phyloP scores from a whole-genome alignment of 2,797 vertebrate genomes.

The Benthosema pterotum region DNA sequence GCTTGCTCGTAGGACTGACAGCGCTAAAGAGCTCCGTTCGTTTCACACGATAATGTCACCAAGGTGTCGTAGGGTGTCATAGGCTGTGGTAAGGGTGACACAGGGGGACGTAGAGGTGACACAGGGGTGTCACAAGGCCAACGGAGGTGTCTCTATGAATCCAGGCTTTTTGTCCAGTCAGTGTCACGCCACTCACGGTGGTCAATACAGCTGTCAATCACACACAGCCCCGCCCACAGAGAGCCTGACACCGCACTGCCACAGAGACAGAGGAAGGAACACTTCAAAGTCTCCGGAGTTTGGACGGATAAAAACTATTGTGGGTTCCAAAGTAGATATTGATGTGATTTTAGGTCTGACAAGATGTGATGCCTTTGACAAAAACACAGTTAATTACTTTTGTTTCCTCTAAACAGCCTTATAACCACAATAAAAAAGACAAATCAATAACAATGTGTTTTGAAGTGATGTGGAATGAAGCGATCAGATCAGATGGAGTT shows the following conservation, averaged over 20 bases:
- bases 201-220: constrained; percentile 74
- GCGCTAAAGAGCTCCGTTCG: constrained; percentile 39
- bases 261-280: too few relatives aligned
- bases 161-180: constrained; percentile 33
- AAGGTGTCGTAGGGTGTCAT: background rate
- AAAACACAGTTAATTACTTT: too few relatives aligned
- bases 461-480: too few relatives aligned
- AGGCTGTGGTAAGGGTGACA: constrained; percentile 15
- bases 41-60: background rate
- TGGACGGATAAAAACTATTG: too few relatives aligned
- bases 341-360: too few relatives aligned
- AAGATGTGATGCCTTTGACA: too few relatives aligned
- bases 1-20: constrained; percentile 29
- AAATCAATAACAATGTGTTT: too few relatives aligned
- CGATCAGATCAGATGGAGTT: too few relatives aligned
- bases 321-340: too few relatives aligned
- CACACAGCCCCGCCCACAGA: constrained; percentile 17
- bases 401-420: too few relatives aligned
- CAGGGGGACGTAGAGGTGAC: constrained; percentile 30
- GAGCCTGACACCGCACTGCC: background rate
- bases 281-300: too few relatives aligned
- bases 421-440: too few relatives aligned
- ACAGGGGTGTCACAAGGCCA: constrained; percentile 49
- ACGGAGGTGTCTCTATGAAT: constrained; percentile 31
- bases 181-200: constrained; percentile 48